Base-by-base conservation (phyloP, 2,888 invertebrate genomes). In the Brenthis hecate region DNA sequence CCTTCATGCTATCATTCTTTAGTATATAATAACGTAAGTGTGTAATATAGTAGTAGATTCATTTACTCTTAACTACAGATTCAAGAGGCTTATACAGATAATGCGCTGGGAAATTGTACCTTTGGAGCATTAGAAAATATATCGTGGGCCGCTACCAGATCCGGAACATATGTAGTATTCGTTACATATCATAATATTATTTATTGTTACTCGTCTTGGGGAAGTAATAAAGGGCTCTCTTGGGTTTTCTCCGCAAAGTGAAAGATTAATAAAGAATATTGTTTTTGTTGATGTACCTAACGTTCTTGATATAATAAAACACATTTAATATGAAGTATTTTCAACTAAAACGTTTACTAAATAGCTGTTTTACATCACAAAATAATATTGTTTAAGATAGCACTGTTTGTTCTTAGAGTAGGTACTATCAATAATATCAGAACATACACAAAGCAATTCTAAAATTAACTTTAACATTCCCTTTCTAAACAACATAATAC, bases 81-180 rank as follows among this genome's bases (percentile, higher is more conserved):
- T 65, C 69, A 61, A 61, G 65, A 65, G 65, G 69, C 65, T 69
- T 69, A 69, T 36, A 50, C 65, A 16, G 58, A 69, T 69, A 69
- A 69, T 69, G 51, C 55, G 53, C 43, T 28, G 60, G 66, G 60
- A 66, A 60, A 66, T 55, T 55, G 66, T 66, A 66, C 60, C 66
- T 58, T 53, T 58, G 58, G 60, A 54, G 48, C 19, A 66, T 60
- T 55, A 55, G 13, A 36, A 61, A 54, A 60, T 66, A 60, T 60
- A 55, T 55, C 32, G 48, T 50, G 6, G 19, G 50, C 48, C n/a
- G 50, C 28, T 60, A 28, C 50, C n/a, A 13, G 6, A 50, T 16
- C 60, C 28, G n/a, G 47, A n/a, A 50, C 28, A n/a, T 13, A n/a
- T 14, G 13, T 1, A 50, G 48, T 48, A 60, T 48, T n/a, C 28